Evolutionary conservation across 2,888 invertebrate species (phyloP), one percentile per base, ranked within the genome.

Genomic region (Lathronympha strigana): DNA sequence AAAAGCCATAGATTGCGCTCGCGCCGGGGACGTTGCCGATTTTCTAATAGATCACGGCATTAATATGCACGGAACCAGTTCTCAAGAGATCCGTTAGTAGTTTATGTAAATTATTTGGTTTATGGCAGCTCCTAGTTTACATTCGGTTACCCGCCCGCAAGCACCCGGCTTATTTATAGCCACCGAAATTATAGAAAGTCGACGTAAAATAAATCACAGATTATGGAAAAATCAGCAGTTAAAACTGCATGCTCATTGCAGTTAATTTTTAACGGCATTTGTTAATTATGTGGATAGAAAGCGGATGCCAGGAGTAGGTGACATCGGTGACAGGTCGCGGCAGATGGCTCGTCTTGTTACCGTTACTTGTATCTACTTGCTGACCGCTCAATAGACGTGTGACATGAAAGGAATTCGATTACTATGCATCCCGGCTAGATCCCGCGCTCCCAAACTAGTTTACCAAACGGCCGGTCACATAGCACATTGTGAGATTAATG

Each of bases 41-140:
- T 90, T 88, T 90, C 90, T 90, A 90, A 90, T 91, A 91, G 88
- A 91, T 90, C 91, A 92, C 90, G 72, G 78, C 88, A 90, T 90
- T 88, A 87, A 87, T 84, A 86, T 85, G 81, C 83, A 77, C 69
- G 73, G 75, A 86, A 92, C 92, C 82, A 86, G 91, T 92, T 90
- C 79, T 81, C 76, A 82, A 82, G 87, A 90, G 90, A 90, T 89
- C 91, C 91, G 91, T 91, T 92, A 91, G 87, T 84, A 84, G 90
- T 84, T 87, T 90, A 91, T 91, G 90, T 90, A 85, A 91, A 91
- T 91, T 79, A 83, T 84, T 86, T 81, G 75, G 84, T 90, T 90
- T 87, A 88, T 88, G 82, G 84, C 80, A 72, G 85, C 90, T 88
- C 79, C 87, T 82, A 90, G 88, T 86, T 89, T 83, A 86, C 84